Percentiles rank a stretch among this genome's conserved stretches.
These are phyloP conservation scores for Centroberyx gerrardi DNA, from an alignment of 2,797 vertebrate species.

Conservation along the genomic window DNA sequence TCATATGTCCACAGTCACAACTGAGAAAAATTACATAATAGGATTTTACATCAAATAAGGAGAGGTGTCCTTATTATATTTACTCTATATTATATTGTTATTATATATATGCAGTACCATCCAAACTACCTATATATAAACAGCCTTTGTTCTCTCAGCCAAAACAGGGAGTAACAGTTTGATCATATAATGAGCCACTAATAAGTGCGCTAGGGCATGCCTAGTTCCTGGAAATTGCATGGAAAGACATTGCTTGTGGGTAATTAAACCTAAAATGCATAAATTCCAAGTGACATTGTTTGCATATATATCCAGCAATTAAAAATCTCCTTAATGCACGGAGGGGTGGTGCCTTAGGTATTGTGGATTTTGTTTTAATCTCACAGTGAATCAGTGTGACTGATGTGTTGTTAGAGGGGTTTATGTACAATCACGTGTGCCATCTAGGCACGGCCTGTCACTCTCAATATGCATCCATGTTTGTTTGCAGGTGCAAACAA, in stretches of 20 bases:
- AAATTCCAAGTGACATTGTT: constrained; percentile 72
- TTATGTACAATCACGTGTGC: constrained; percentile 46
- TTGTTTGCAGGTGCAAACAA: not conserved
- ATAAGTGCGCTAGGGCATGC: constrained; percentile 39
- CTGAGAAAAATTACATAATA: constrained; percentile 53
- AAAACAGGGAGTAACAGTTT: constrained; percentile 21
- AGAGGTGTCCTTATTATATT: constrained; percentile 26
- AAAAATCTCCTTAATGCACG: constrained; percentile 49
- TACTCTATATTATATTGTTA: too few relatives aligned
- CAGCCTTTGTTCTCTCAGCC: constrained; percentile 18
- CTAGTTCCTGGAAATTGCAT: constrained; percentile 62
- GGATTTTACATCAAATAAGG: constrained; percentile 55
- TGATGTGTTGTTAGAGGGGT: constrained; percentile 61
- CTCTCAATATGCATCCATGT: constrained; percentile 53
- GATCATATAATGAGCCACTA: constrained; percentile 41
- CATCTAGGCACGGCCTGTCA: constrained; percentile 64
- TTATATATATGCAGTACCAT: not conserved
- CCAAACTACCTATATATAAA: not conserved
- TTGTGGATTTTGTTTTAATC: constrained; percentile 68
- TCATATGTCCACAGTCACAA: constrained; percentile 32
- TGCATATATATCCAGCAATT: constrained; percentile 73
- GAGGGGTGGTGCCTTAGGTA: constrained; percentile 65
- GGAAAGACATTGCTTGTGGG: constrained; percentile 65
- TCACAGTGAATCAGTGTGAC: constrained; percentile 70
- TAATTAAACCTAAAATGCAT: constrained; percentile 72